Percentiles rank a stretch among this genome's conserved stretches.
Evolutionary conservation across 2,888 invertebrate species (phyloP).

Genomic region (Dynastes tityus): DNA sequence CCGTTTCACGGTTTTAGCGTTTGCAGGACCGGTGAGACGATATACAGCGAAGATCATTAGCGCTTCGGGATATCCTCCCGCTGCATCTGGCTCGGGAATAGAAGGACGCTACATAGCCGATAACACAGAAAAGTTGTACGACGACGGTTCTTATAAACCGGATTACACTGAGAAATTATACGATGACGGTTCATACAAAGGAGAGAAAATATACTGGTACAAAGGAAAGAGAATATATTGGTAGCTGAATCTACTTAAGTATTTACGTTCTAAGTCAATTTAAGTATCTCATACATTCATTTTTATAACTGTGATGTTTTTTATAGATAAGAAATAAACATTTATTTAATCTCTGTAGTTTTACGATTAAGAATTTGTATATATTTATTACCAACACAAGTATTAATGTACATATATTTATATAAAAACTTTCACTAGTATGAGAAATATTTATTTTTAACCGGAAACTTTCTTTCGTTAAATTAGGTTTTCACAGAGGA

Average conservation of each 20-base stretch:
- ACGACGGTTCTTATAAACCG: slow-evolving; percentile 48
- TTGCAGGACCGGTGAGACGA: slow-evolving; percentile 48
- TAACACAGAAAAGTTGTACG: slow-evolving; percentile 55
- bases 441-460: not conserved
- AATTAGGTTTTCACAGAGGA: not conserved
- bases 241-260: slow-evolving; percentile 34
- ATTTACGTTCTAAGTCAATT: slow-evolving; percentile 39
- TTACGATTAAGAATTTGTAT: slow-evolving; percentile 4
- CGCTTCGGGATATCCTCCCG: slow-evolving; percentile 55
- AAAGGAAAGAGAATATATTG: slow-evolving; percentile 51
- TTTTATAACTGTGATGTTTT: slow-evolving; percentile 40
- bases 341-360: slow-evolving; percentile 9
- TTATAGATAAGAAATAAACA: not conserved
- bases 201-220: slow-evolving; percentile 55
- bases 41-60: slow-evolving; percentile 41
- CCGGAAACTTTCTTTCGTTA: not conserved
- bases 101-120: slow-evolving; percentile 61
- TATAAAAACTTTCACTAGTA: slow-evolving; percentile 26
- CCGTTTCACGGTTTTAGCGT: slow-evolving; percentile 45
- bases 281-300: not conserved
- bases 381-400: not conserved
- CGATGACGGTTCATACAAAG: slow-evolving; percentile 65
- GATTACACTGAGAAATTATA: slow-evolving; percentile 57
- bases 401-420: not conserved
- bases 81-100: slow-evolving; percentile 57